phyloP scores from a whole-genome alignment of 2,888 invertebrate species.

The Vesta saturnalis region DNA sequence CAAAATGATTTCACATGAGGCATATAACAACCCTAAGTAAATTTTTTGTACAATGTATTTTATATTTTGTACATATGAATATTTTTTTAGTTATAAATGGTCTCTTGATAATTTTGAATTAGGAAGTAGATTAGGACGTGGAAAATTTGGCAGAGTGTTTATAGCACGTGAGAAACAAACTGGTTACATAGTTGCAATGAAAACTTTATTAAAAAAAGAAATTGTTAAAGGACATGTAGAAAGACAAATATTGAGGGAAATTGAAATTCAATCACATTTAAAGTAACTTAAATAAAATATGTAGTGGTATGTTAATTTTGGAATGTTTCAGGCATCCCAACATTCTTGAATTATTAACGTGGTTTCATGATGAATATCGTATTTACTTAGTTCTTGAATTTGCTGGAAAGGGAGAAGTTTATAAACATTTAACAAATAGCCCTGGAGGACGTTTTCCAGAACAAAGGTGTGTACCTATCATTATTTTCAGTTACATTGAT shows the following conservation, averaged over 20 bases:
- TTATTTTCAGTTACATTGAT: no score
- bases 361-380: constrained; percentile 87
- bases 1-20: background rate
- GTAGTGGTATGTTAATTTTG: background rate
- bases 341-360: constrained; percentile 84
- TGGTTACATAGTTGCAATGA: constrained; percentile 80
- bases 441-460: constrained; percentile 74
- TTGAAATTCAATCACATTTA: constrained; percentile 89
- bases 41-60: no score
- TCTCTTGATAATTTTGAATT: constrained; percentile 85
- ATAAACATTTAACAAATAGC: constrained; percentile 76
- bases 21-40: background rate
- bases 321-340: constrained; percentile 80
- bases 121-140: constrained; percentile 85
- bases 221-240: constrained; percentile 79
- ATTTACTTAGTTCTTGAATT: constrained; percentile 91
- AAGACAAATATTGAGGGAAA: constrained; percentile 87
- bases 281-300: constrained; percentile 62
- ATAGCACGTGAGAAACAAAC: constrained; percentile 84
- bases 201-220: constrained; percentile 86
- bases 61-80: no score
- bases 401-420: constrained; percentile 87
- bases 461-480: constrained; percentile 53
- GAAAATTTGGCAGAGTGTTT: constrained; percentile 94
- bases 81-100: constrained; percentile 72